These are phyloP conservation scores for Nemotelus nigrinus DNA, from an alignment of 2,888 invertebrate species.

Conservation along the genomic window DNA sequence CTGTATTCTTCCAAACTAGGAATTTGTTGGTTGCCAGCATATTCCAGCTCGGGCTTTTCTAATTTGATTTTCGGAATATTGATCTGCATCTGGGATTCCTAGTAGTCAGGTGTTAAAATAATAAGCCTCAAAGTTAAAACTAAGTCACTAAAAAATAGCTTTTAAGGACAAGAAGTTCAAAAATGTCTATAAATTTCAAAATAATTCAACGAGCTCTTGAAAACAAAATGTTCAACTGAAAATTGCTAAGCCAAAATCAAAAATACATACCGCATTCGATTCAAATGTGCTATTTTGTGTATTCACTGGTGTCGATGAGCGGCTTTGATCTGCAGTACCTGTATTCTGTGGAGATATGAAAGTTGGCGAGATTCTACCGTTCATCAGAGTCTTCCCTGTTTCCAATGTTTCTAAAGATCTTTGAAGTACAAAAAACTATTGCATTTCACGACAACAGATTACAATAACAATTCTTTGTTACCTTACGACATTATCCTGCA, in stretches of 20 bases:
- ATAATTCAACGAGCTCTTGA: too few relatives aligned
- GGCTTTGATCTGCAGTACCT: neutral
- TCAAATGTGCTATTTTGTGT: neutral
- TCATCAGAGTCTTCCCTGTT: too few relatives aligned
- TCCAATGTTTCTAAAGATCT: neutral
- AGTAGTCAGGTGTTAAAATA: neutral
- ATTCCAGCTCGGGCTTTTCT: neutral
- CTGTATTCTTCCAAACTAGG: neutral
- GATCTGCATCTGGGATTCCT: neutral
- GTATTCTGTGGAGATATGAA: neutral
- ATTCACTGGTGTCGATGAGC: slow-evolving; percentile 25
- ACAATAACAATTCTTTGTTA: too few relatives aligned
- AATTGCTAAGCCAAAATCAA: too few relatives aligned
- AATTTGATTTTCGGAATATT: slow-evolving; percentile 24
- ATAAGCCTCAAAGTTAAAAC: too few relatives aligned
- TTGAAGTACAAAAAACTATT: too few relatives aligned
- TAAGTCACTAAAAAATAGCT: neutral
- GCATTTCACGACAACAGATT: too few relatives aligned
- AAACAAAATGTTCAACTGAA: too few relatives aligned
- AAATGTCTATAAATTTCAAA: neutral
- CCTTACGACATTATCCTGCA: too few relatives aligned
- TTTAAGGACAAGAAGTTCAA: neutral
- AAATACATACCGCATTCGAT: neutral
- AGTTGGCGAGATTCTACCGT: neutral
- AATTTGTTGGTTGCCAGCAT: neutral